phyloP scores from a whole-genome alignment of 2,797 vertebrate species.

The Centropyge bicolor region DNA sequence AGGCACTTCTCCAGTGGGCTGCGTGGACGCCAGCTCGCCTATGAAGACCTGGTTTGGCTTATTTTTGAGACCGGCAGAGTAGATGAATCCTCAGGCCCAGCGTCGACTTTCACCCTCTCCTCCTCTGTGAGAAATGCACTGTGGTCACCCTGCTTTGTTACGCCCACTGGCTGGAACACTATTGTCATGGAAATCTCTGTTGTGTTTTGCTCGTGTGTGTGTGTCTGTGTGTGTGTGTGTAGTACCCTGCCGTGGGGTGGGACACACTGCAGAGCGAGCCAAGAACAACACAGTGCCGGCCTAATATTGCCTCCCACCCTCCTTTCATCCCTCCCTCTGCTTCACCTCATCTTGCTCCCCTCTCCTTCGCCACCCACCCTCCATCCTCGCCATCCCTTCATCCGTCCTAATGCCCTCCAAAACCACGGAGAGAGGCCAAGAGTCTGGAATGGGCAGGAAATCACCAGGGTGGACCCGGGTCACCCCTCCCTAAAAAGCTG shows the following conservation, averaged over 20 bases:
- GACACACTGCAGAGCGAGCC: constrained; percentile 51
- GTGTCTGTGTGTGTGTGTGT: constrained; percentile 32
- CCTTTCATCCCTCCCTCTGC: constrained; percentile 36
- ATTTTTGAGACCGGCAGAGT: constrained; percentile 49
- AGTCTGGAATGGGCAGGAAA: constrained; percentile 49
- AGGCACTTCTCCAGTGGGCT: background rate
- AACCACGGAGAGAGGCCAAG: constrained; percentile 8
- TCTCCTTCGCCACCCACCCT: constrained; percentile 19
- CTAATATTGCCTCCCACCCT: constrained; percentile 35
- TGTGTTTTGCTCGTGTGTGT: constrained; percentile 49
- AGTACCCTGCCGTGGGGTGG: constrained; percentile 53
- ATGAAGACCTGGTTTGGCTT: constrained; percentile 22
- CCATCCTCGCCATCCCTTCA: constrained; percentile 18
- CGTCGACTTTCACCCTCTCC: constrained; percentile 24
- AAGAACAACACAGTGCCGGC: constrained; percentile 56
- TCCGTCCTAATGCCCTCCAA: background rate
- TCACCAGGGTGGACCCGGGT: constrained; percentile 48
- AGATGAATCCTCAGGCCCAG: constrained; percentile 53
- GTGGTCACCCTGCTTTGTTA: constrained; percentile 57
- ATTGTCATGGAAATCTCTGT: constrained; percentile 79
- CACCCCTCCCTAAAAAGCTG: constrained; percentile 11
- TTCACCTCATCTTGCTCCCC: constrained; percentile 30
- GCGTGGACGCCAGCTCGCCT: constrained; percentile 39
- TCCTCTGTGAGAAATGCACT: constrained; percentile 52
- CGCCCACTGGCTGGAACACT: constrained; percentile 59